Evolutionary conservation across 2,888 invertebrate species (phyloP).

Genomic region (Callinectes sapidus): DNA sequence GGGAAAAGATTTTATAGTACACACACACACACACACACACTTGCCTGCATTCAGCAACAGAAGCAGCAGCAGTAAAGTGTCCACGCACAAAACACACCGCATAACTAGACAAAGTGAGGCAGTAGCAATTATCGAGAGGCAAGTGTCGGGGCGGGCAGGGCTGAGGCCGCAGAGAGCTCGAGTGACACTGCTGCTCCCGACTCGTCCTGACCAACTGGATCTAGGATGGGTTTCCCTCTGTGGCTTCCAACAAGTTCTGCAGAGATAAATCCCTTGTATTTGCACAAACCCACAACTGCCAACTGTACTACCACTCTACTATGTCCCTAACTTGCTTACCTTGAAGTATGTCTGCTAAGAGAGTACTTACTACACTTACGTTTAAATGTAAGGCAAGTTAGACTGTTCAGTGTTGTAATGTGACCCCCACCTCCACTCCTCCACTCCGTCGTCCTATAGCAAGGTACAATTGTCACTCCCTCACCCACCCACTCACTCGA

Average conservation of each 20-base stretch:
- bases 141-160: not conserved
- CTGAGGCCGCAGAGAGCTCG: not conserved
- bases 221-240: not conserved
- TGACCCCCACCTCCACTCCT: not conserved
- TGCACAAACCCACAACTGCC: not conserved
- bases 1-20: not conserved
- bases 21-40: not conserved
- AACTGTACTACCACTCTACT: not conserved
- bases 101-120: not conserved
- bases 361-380: not conserved
- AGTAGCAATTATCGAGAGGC: not conserved
- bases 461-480: not conserved
- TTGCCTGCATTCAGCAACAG: not conserved
- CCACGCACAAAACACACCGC: not conserved
- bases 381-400: not conserved
- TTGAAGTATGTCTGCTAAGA: not conserved
- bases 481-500: not conserved
- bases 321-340: not conserved
- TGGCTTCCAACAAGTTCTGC: not conserved
- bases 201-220: not conserved
- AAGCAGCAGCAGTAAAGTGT: not conserved
- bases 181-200: not conserved
- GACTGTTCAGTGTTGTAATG: not conserved
- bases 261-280: not conserved
- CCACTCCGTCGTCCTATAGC: no score